Evolutionary conservation across 2,888 invertebrate genomes (phyloP).

Genomic region (Gastracanthus pulcherrimus): DNA sequence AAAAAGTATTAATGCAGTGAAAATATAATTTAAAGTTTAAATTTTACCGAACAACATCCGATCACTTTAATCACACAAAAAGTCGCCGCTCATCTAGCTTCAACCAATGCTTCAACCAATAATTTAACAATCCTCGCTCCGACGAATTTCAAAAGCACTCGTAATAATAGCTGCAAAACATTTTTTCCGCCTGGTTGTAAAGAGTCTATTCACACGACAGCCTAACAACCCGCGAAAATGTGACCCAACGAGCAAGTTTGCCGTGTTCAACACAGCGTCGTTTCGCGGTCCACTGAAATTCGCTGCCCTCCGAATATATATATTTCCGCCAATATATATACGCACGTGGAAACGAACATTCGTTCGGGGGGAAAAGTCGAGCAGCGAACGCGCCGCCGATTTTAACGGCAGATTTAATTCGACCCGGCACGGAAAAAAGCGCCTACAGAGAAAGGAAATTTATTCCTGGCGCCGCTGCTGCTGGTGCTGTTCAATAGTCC

Average conservation of each 20-base stretch:
- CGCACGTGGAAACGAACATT: neutral
- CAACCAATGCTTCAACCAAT: no score
- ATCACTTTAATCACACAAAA: no score
- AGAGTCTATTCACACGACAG: neutral
- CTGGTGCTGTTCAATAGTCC: neutral
- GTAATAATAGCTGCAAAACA: neutral
- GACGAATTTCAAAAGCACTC: neutral
- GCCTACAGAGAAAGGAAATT: neutral
- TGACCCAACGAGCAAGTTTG: neutral
- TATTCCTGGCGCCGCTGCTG: neutral
- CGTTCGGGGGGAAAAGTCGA: neutral
- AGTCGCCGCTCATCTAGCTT: no score
- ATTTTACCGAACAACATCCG: no score
- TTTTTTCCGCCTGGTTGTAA: neutral
- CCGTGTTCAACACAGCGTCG: neutral
- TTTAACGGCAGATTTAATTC: conserved; percentile 24
- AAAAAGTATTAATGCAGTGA: no score
- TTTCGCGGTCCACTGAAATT: conserved; percentile 10
- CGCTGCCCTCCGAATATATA: neutral
- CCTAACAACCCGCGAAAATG: neutral
- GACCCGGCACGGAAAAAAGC: neutral
- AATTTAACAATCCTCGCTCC: neutral
- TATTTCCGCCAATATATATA: neutral
- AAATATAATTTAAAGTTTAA: no score
- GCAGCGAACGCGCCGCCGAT: neutral